Conservation (phyloP, 2,113 vertebrate species). For the Hippolais icterina region DNA sequence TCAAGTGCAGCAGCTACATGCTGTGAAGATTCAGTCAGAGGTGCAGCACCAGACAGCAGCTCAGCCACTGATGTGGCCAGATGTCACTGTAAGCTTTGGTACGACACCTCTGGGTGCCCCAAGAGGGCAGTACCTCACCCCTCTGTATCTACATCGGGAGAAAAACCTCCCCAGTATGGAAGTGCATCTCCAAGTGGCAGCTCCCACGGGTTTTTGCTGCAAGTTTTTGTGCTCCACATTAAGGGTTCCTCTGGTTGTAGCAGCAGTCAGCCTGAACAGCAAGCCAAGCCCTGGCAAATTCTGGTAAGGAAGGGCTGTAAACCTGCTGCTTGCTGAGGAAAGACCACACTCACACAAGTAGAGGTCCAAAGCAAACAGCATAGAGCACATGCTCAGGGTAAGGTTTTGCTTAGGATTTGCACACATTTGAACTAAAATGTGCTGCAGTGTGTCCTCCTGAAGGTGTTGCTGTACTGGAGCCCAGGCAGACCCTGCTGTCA, state of each 20-base stretch:
- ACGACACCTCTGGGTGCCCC: rapidly evolving
- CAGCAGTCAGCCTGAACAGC: not conserved
- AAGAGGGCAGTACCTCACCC: not conserved
- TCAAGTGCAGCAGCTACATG: not conserved
- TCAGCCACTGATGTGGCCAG: not conserved
- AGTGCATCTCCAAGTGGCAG: not conserved
- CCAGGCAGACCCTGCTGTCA: not conserved
- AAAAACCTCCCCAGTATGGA: not conserved
- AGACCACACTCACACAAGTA: not conserved
- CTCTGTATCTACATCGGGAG: not conserved
- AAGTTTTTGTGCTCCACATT: not conserved
- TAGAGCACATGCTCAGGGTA: not conserved
- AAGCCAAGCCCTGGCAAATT: not conserved
- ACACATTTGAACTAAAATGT: not conserved
- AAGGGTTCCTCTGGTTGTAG: not conserved
- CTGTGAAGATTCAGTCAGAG: not conserved
- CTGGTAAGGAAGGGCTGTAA: not conserved
- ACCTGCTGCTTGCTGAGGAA: not conserved
- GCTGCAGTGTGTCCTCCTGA: not conserved
- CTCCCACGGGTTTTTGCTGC: not conserved
- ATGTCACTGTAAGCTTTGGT: not conserved
- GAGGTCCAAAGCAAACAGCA: not conserved
- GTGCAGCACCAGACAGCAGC: not conserved
- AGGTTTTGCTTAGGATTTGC: not conserved
- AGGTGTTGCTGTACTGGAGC: not conserved